Conservation (phyloP, 1,140 invertebrate genomes). For the Fopius arisanus region DNA sequence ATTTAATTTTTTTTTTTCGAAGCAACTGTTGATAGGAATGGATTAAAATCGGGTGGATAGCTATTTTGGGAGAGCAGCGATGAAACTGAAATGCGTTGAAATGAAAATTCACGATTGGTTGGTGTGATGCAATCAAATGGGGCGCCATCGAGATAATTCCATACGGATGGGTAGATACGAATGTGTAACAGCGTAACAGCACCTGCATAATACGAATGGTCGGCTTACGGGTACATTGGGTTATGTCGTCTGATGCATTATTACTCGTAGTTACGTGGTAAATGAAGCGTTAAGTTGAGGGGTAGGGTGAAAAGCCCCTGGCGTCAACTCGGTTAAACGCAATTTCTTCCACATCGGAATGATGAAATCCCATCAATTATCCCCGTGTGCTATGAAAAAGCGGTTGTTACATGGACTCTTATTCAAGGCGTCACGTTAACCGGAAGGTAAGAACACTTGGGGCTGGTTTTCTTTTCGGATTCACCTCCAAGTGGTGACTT, state of each 20-base stretch:
- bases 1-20: too few relatives aligned
- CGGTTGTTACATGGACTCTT: background rate
- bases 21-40: too few relatives aligned
- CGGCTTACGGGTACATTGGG: background rate
- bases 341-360: background rate
- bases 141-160: background rate
- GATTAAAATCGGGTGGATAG: too few relatives aligned
- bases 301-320: background rate
- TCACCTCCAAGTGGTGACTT: background rate
- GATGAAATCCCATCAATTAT: background rate
- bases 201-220: slow-evolving; percentile 12
- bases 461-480: slow-evolving; percentile 11
- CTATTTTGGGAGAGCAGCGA: too few relatives aligned
- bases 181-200: slow-evolving; percentile 2
- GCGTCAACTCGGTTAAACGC: background rate
- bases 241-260: slow-evolving; percentile 4
- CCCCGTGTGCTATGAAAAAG: background rate
- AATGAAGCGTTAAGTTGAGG: background rate
- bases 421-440: slow-evolving; percentile 6
- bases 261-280: slow-evolving; percentile 13
- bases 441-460: background rate
- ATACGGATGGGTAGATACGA: slow-evolving; percentile 1
- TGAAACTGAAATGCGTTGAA: background rate
- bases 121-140: background rate
- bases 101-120: background rate